Conservation (phyloP, 2,113 vertebrate genomes). For the Alces alces region DNA sequence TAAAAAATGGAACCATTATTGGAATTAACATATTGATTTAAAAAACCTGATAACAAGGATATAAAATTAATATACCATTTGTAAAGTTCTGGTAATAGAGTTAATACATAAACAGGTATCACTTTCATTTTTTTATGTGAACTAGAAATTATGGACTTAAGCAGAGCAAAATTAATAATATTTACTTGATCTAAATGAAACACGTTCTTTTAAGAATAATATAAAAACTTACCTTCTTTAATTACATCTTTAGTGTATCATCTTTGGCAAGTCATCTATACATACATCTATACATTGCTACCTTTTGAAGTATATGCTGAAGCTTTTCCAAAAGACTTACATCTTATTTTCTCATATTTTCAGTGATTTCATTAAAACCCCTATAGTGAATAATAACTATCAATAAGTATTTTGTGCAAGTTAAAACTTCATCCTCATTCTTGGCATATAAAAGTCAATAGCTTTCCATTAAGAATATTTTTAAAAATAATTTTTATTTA, state of each 20-base stretch:
- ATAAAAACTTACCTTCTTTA: not conserved
- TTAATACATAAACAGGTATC: not conserved
- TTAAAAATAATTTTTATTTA: not conserved
- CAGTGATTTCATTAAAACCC: not conserved
- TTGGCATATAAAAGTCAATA: not conserved
- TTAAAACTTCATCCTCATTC: not conserved
- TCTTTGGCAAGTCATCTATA: not conserved
- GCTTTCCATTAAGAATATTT: not conserved
- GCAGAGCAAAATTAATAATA: not conserved
- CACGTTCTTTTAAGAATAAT: not conserved
- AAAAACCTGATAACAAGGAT: not conserved
- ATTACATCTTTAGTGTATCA: not conserved
- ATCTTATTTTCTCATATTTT: not conserved
- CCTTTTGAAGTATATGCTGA: not conserved
- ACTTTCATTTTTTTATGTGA: not conserved
- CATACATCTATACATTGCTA: not conserved
- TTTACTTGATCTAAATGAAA: conserved; percentile 9
- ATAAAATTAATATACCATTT: not conserved
- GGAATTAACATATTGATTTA: not conserved
- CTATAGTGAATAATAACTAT: not conserved
- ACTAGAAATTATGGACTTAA: not conserved
- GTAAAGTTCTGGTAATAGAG: not conserved
- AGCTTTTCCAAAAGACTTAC: not conserved
- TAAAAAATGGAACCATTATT: not conserved
- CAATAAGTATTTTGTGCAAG: not conserved